These are phyloP conservation scores for Sebastolobus altivelis DNA, from an alignment of 2,797 vertebrate genomes.

Conservation along the genomic window DNA sequence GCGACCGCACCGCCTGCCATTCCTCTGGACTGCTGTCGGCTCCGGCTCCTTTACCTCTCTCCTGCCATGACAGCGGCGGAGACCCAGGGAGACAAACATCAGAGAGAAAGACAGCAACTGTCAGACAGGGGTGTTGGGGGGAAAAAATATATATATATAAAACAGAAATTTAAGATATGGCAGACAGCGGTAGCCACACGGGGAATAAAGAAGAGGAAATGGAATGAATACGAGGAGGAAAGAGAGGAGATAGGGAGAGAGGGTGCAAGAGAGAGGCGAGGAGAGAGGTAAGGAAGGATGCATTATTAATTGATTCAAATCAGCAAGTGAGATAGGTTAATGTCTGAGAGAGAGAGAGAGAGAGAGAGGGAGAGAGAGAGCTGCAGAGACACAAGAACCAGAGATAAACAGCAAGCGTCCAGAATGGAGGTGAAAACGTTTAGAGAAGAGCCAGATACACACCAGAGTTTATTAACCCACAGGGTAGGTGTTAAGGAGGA, in stretches of 20 bases:
- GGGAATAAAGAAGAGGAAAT: constrained; percentile 17
- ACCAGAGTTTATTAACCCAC: constrained; percentile 28
- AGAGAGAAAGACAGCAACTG: constrained; percentile 65
- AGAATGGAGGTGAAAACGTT: constrained; percentile 45
- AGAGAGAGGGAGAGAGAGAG: neutral
- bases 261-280: neutral
- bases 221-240: constrained; percentile 9
- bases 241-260: constrained; percentile 1
- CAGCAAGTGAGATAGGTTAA: constrained; percentile 36
- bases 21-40: constrained; percentile 72
- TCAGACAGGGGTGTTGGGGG: constrained; percentile 41
- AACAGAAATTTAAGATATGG: constrained; percentile 27
- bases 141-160: neutral
- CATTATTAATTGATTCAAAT: constrained; percentile 64
- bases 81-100: constrained; percentile 58
- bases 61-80: constrained; percentile 68
- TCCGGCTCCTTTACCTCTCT: constrained; percentile 81
- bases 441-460: neutral
- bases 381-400: neutral
- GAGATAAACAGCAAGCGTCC: constrained; percentile 16
- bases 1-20: constrained; percentile 87
- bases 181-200: constrained; percentile 20
- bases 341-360: constrained; percentile 8
- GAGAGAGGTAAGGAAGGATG: constrained; percentile 19
- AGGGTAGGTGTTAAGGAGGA: constrained; percentile 14